Base-by-base conservation (phyloP, 1,140 invertebrate species). In the Papilio machaon region DNA sequence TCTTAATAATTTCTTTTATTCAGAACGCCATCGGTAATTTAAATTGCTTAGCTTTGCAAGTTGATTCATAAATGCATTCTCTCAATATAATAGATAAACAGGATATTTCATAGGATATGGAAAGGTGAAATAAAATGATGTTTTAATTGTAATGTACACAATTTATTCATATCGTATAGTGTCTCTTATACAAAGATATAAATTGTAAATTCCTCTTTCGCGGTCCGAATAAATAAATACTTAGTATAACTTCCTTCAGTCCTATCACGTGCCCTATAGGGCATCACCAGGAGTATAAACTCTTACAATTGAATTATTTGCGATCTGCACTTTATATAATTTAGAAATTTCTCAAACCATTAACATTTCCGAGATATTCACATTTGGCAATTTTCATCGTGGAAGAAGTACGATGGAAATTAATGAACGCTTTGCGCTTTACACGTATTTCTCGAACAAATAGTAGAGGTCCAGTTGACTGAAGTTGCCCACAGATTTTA, bases 141-240 rank as follows among this genome's bases (percentile, higher is more conserved):
- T 54, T 83, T 82, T 90, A 91, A 86, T 92, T 92, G 86, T 92
- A 92, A 94, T 94, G 92, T 94, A 94, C 93, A 94, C 93, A 94
- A 94, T 94, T 94, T 94, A 94, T 94, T 94, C 84, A 92, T 93
- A 94, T 94, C 93, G 91, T 92, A 94, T 93, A 92, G 88, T 86
- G 86, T 92, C 90, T 94, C 91, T 94, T 94, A 94, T 94, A 94
- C 92, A 94, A 94, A 94, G 92, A 91, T 93, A 94, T 94, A 94
- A 94, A 94, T 93, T 94, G 93, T 94, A 94, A 94, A 94, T 93
- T 94, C 91, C 90, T 92, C 90, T 90, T 90, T 92, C 88, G 85
- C 91, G 91, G 90, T 92, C 92, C 91, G 89, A 93, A 93, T 91
- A 94, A 94, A 94, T 94, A 94, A 94, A 94, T 94, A 94, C 90